Evolutionary conservation across 2,888 invertebrate genomes (phyloP), one percentile per base, ranked within the genome.

Genomic region (Tetragonula carbonaria): DNA sequence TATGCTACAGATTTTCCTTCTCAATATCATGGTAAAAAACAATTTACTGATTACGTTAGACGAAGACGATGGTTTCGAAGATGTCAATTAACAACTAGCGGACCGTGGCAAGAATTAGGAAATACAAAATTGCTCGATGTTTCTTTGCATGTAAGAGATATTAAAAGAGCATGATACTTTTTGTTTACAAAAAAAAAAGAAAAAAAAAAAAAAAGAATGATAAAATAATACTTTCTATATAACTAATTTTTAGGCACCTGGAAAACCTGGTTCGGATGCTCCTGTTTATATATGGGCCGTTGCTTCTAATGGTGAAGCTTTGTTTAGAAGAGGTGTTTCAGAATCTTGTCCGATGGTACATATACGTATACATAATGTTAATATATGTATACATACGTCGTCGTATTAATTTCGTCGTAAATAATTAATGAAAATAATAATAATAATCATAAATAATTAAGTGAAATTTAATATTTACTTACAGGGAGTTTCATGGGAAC

Each of bases 1-100:
- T 99, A 98, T 94, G 98, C 98, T 0, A 97, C 98, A 1, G 98
- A 98, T 95, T 98, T 99, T 93, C 98, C 98, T 1, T 96, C 97
- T 2, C 96, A 97, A 16, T 98, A 98, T 94, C 98, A 98, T 92
- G 97, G 97, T 0, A 96, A 97, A 90, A 98, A 98, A 95, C 96
- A 97, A 87, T 97, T 98, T 87, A 98, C 98, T 0, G 98, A 98
- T 94, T 98, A 98, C 92, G 98, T 98, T 0, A 96, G 98, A 45
- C 96, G 98, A 21, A 95, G 98, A 66, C 95, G 98, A 74, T 98
- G 98, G 98, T 96, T 96, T 91, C 96, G 98, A 90, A 96, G 97
- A 92, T 98, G 98, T 91, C 97, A 97, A 85, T 95, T 98, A 59
- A 96, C 96, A 28, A 97, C 97, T 11, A 97, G 96, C 87, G 98